Conservation (phyloP, 2,888 invertebrate genomes). For the Pseudococcus jackbeardsleyi region DNA sequence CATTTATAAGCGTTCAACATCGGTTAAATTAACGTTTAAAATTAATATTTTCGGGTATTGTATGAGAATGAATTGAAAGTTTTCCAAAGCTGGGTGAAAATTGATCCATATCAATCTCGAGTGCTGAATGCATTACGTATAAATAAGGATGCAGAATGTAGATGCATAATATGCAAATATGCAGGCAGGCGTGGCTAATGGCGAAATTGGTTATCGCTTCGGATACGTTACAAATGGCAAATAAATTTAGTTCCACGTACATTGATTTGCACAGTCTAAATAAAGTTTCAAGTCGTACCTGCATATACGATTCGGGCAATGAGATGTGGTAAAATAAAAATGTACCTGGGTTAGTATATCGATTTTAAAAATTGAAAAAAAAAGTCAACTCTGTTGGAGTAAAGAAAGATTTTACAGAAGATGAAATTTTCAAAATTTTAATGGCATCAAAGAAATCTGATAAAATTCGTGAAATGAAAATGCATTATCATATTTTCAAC, state of each 20-base stretch:
- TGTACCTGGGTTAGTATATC: too few relatives aligned
- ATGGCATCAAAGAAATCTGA: too few relatives aligned
- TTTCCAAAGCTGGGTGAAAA: not conserved
- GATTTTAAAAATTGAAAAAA: too few relatives aligned
- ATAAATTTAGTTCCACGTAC: not conserved
- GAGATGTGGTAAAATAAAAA: too few relatives aligned
- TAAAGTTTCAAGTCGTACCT: not conserved
- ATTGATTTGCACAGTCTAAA: not conserved
- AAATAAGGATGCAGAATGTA: not conserved
- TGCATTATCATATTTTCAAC: too few relatives aligned
- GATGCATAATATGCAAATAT: not conserved
- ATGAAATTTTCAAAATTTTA: too few relatives aligned
- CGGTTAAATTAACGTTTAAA: slow-evolving; percentile 64
- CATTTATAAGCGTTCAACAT: slow-evolving; percentile 57
- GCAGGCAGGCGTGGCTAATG: not conserved
- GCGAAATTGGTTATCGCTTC: not conserved
- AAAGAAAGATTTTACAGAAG: too few relatives aligned
- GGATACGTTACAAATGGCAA: not conserved
- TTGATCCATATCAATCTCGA: slow-evolving; percentile 1
- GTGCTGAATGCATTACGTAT: not conserved
- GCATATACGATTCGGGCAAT: too few relatives aligned
- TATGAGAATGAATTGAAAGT: not conserved
- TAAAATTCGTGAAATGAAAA: too few relatives aligned
- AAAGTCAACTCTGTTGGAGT: too few relatives aligned
- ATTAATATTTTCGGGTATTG: slow-evolving; percentile 55